Evolutionary conservation across 1,140 invertebrate genomes (phyloP).

Genomic region (Hyphantria cunea): DNA sequence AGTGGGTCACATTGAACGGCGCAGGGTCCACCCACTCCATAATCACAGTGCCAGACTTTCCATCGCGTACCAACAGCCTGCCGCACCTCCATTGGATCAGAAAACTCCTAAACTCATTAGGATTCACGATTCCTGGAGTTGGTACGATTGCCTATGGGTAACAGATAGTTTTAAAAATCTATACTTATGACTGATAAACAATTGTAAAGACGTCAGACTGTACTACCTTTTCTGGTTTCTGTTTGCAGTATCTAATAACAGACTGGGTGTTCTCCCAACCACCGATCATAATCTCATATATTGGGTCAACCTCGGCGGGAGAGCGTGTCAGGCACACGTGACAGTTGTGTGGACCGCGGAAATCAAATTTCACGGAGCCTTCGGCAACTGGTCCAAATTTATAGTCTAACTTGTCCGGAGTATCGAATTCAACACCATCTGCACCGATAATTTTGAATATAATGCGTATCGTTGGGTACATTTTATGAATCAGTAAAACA

Average conservation of each 20-base stretch:
- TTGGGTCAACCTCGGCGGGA: conserved; percentile 80
- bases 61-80: conserved; percentile 76
- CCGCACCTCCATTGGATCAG: conserved; percentile 83
- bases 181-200: too few species aligned
- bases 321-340: conserved; percentile 82
- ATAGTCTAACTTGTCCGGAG: conserved; percentile 83
- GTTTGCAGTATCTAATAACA: conserved; percentile 83
- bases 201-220: neutral
- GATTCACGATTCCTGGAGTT: conserved; percentile 81
- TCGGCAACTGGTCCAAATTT: conserved; percentile 81
- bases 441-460: conserved; percentile 47
- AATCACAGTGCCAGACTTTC: conserved; percentile 68
- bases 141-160: conserved; percentile 80
- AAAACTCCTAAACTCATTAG: conserved; percentile 82
- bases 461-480: conserved; percentile 62
- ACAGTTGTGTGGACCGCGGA: conserved; percentile 83
- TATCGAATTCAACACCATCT: conserved; percentile 80
- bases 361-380: conserved; percentile 81
- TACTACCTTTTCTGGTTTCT: conserved; percentile 85
- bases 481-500: conserved; percentile 42
- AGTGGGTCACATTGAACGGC: conserved; percentile 83
- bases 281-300: conserved; percentile 85
- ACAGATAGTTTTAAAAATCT: conserved; percentile 24
- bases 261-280: conserved; percentile 85
- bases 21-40: conserved; percentile 83